Conservation (phyloP, 2,888 invertebrate species). For the Philereme transversata region DNA sequence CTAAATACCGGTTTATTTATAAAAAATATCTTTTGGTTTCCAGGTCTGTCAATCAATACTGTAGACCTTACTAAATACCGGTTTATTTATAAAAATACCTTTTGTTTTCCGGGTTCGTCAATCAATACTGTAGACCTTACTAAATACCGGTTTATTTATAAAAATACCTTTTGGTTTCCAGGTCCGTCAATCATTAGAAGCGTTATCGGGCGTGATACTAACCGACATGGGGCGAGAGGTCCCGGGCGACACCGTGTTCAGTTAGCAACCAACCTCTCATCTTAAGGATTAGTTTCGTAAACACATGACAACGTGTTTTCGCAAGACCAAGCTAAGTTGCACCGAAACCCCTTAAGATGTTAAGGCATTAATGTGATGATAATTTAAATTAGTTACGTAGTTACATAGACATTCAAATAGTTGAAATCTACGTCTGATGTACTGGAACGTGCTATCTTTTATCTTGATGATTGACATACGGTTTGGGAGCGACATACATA, state of each 20-base stretch:
- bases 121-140: too few species aligned
- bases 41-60: too few species aligned
- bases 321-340: slow-evolving; percentile 4
- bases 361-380: slow-evolving; percentile 21
- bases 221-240: slow-evolving; percentile 69
- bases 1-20: too few species aligned
- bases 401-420: slow-evolving; percentile 2
- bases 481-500: slow-evolving; percentile 1
- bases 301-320: slow-evolving; percentile 7
- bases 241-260: slow-evolving; percentile 71
- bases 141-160: slow-evolving; percentile 1
- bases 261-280: slow-evolving; percentile 57
- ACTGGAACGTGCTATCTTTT: slow-evolving; percentile 8
- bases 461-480: slow-evolving; percentile 1
- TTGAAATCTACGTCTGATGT: slow-evolving; percentile 3
- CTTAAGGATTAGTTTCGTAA: slow-evolving; percentile 3
- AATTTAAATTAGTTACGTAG: slow-evolving; percentile 19
- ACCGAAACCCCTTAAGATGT: slow-evolving; percentile 12
- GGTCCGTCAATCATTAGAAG: slow-evolving; percentile 92
- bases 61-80: too few species aligned
- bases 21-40: too few species aligned
- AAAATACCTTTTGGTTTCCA: slow-evolving; percentile 59
- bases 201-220: slow-evolving; percentile 87
- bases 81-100: too few species aligned
- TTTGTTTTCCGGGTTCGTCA: too few species aligned